Percentiles rank a stretch among this genome's conserved stretches.
These are phyloP conservation scores for Anisognathus igniventris DNA, from an alignment of 2,797 vertebrate species.

Conservation along the genomic window DNA sequence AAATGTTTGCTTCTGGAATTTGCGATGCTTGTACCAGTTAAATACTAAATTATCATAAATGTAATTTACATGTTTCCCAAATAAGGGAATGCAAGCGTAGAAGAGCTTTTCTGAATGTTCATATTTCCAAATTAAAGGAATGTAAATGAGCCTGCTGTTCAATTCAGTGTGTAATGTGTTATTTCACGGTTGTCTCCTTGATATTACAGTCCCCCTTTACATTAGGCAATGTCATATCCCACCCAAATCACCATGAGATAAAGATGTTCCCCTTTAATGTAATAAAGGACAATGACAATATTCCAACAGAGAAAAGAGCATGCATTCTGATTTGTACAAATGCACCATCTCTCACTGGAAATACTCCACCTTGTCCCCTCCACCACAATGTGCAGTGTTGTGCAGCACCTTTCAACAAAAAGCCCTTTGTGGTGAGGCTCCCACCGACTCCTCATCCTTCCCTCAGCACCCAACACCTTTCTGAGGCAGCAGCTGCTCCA, in stretches of 20 bases:
- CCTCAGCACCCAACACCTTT: background rate
- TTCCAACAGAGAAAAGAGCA: background rate
- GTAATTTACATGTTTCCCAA: slow-evolving; percentile 53
- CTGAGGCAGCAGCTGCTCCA: background rate
- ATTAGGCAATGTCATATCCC: slow-evolving; percentile 27
- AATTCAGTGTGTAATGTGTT: slow-evolving; percentile 56
- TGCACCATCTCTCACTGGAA: background rate
- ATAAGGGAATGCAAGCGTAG: slow-evolving; percentile 31
- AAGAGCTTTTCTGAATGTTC: slow-evolving; percentile 32
- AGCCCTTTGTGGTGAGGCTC: rapidly evolving
- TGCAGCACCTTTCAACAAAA: background rate
- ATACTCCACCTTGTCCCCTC: background rate
- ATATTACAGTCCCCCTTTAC: slow-evolving; percentile 47
- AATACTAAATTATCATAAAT: slow-evolving; percentile 60
- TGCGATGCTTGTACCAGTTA: slow-evolving; percentile 41
- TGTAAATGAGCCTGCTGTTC: slow-evolving; percentile 65
- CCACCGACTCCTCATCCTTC: background rate
- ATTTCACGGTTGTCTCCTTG: slow-evolving; percentile 65
- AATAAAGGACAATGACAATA: slow-evolving; percentile 28
- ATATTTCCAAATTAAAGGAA: slow-evolving; percentile 62
- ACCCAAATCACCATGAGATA: slow-evolving; percentile 56
- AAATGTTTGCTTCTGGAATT: slow-evolving; percentile 49
- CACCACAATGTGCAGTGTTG: background rate
- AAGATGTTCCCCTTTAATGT: slow-evolving; percentile 56
- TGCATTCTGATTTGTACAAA: slow-evolving; percentile 3